Evolutionary conservation across 1,140 invertebrate genomes (phyloP).

Genomic region (Galleria mellonella): DNA sequence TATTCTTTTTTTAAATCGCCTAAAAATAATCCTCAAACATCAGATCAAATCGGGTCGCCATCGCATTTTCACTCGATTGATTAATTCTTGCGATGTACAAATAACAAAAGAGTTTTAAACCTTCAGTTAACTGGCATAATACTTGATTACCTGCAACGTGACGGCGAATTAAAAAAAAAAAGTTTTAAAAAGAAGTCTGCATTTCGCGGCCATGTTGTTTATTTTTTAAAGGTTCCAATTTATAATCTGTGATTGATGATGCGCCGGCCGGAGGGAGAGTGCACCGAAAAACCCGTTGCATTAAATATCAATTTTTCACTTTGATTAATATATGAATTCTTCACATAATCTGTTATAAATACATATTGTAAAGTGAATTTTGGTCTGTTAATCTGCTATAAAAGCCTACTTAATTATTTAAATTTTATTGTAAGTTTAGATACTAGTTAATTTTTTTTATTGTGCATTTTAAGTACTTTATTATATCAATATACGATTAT

Average conservation of each 20-base stretch:
- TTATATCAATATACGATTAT: no score
- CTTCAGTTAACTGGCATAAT: constrained; percentile 6
- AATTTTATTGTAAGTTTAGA: no score
- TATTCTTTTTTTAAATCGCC: no score
- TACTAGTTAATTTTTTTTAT: no score
- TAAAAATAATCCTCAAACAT: no score
- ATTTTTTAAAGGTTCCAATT: constrained; percentile 10
- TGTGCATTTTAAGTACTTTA: no score
- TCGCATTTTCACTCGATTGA: constrained; percentile 7
- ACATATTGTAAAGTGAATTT: background rate
- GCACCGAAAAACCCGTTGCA: constrained; percentile 11
- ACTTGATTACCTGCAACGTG: constrained; percentile 5
- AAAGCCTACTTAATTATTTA: no score
- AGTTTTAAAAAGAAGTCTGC: background rate
- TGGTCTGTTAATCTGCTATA: no score
- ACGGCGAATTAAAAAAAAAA: constrained; percentile 4
- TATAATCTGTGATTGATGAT: constrained; percentile 12
- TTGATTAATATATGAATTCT: constrained; percentile 10
- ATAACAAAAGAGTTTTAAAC: constrained; percentile 4
- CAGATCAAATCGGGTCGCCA: no score
- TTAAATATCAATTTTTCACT: constrained; percentile 16
- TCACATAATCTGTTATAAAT: background rate
- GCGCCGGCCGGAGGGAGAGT: constrained; percentile 6
- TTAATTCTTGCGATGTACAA: background rate
- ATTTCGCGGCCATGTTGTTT: constrained; percentile 9